Conservation (phyloP, 1,140 invertebrate genomes). For the Lasioglossum albipes region DNA sequence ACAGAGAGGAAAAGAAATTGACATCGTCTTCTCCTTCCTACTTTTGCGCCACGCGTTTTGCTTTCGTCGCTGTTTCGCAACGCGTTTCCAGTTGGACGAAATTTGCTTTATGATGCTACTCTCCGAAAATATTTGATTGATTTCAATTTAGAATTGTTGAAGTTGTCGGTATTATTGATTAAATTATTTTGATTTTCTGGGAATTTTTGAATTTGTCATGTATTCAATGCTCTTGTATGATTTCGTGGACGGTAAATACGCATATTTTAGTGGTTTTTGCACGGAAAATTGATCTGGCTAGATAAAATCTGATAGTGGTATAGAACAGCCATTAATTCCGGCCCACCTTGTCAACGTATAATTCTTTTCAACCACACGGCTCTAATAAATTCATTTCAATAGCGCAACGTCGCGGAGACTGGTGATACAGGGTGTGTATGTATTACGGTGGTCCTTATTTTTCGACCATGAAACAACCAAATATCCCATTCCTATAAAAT, state of each 20-base stretch:
- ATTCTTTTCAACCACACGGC: not conserved
- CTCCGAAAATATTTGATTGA: not conserved
- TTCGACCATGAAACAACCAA: too few relatives aligned
- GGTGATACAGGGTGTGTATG: not conserved
- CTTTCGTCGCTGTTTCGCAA: not conserved
- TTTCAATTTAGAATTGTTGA: too few relatives aligned
- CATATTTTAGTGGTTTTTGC: not conserved
- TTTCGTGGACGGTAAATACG: too few relatives aligned
- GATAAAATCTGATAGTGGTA: not conserved
- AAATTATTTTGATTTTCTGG: too few relatives aligned
- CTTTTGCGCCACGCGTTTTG: slow-evolving; percentile 3
- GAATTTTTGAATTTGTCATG: too few relatives aligned
- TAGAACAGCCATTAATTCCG: slow-evolving; percentile 8
- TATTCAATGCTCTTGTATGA: too few relatives aligned
- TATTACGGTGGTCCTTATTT: too few relatives aligned
- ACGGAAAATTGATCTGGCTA: not conserved
- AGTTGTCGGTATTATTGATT: too few relatives aligned
- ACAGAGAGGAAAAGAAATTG: not conserved
- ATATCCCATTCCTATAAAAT: too few relatives aligned
- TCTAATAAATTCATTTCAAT: slow-evolving; percentile 11
- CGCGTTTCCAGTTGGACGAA: not conserved
- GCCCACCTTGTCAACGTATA: slow-evolving; percentile 8
- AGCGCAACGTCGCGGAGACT: not conserved
- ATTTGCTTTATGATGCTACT: too few relatives aligned
- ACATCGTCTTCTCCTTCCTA: not conserved